Evolutionary conservation across 2,113 vertebrate species (phyloP).

Genomic region (Oplegnathus fasciatus): DNA sequence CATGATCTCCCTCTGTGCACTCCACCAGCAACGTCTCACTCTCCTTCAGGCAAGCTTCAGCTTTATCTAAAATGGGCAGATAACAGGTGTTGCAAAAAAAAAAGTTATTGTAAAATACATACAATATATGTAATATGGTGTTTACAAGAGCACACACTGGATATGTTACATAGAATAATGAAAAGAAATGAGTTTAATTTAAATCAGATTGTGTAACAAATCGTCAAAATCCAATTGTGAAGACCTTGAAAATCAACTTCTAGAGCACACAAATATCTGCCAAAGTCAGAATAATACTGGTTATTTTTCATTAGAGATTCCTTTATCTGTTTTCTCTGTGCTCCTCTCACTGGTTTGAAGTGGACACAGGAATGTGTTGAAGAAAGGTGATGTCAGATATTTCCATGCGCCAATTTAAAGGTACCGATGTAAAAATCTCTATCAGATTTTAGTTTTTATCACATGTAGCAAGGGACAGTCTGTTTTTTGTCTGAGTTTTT

Average conservation of each 20-base stretch:
- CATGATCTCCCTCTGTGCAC: constrained; percentile 63
- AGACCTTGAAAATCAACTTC: neutral
- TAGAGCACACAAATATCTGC: neutral
- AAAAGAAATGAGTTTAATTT: neutral
- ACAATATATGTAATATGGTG: neutral
- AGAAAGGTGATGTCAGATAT: neutral
- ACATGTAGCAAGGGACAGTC: too few relatives aligned
- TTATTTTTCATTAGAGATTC: neutral
- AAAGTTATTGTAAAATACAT: neutral
- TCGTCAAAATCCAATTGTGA: neutral
- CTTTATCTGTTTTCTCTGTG: neutral
- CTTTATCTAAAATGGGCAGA: constrained; percentile 68
- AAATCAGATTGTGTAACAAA: neutral
- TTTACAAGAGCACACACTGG: neutral
- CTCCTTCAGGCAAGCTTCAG: constrained; percentile 72
- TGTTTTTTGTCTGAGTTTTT: too few relatives aligned
- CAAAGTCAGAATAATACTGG: neutral
- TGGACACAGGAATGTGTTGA: neutral
- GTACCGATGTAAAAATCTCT: neutral
- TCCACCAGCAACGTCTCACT: constrained; percentile 77
- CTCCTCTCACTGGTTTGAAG: neutral
- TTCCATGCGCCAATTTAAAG: neutral
- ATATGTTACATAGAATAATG: neutral
- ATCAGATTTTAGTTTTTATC: too few relatives aligned
- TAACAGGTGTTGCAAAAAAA: too few relatives aligned